These are phyloP conservation scores for Athalia cordata DNA, from an alignment of 2,888 invertebrate genomes.

Conservation along the genomic window DNA sequence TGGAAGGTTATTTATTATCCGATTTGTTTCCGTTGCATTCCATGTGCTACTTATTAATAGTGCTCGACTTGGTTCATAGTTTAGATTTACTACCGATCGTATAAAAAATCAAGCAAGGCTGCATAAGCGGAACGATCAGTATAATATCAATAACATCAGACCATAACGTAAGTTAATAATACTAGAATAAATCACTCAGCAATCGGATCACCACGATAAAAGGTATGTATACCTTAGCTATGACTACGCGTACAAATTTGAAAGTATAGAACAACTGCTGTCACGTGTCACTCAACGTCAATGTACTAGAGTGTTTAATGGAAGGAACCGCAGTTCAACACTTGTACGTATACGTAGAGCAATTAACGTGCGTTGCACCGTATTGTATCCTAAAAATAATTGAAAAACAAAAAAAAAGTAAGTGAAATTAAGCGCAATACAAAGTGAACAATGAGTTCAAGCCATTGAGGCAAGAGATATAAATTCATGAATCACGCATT, in stretches of 20 bases:
- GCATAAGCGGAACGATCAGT: background rate
- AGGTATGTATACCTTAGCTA: background rate
- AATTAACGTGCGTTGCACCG: too few relatives aligned
- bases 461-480: too few relatives aligned
- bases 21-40: background rate
- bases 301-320: too few relatives aligned
- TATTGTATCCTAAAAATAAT: too few relatives aligned
- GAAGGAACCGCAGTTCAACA: too few relatives aligned
- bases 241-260: background rate
- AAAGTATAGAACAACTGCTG: background rate
- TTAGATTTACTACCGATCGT: background rate
- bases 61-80: background rate
- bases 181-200: conserved; percentile 29
- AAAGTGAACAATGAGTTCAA: too few relatives aligned
- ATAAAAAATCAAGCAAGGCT: background rate
- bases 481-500: too few relatives aligned
- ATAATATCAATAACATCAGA: background rate
- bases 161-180: conserved; percentile 6
- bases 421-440: too few relatives aligned
- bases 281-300: conserved; percentile 23
- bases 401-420: too few relatives aligned
- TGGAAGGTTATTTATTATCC: background rate
- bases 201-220: background rate
- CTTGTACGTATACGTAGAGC: too few relatives aligned
- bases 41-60: background rate